Evolutionary conservation across 2,113 vertebrate species (phyloP), one percentile per base, ranked within the genome.

Genomic region (Sorex araneus): DNA sequence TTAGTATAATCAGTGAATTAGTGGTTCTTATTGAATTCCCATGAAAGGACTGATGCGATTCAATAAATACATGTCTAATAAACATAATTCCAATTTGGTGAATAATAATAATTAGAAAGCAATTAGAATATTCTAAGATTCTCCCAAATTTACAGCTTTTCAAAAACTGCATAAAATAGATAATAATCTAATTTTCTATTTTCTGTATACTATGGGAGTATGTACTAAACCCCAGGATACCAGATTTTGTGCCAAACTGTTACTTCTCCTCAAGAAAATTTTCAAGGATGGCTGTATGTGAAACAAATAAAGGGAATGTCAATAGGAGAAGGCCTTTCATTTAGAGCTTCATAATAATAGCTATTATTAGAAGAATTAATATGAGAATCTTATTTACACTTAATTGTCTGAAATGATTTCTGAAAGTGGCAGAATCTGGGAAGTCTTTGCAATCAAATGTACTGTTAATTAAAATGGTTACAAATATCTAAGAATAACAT

Each of bases 371-470:
- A 84, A 90, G 2, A 93, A 79, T 21, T 45, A 25, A 85, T 47
- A n/a, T 45, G 50, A 94, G 88, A 88, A 77, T 23, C 40, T 73
- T 73, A 54, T 92, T 89, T 87, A 6, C 81, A 34, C 74, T 23
- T 81, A 47, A 6, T 94, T 89, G 9, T 90, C 87, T 93, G 23
- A 89, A 77, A 70, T 93, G 36, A 77, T 10, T 64, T 47, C 30
- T 75, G 47, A 84, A 78, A 40, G 80, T 79, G 80, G 12, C 1
- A 50, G 30, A 1, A 6, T 76, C 30, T 70, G 64, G 89, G 21
- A 63, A 84, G 10, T 16, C 16, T 36, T 1, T 19, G 16, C 5
- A 75, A 94, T 92, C 75, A 23, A 92, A 57, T n/a, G 45, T 9
- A 69, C 15, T 27, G 57, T 7, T 64, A 9, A 66, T 84, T 89